A percentile compares a stretch with the other conserved stretches of the same genome.
phyloP scores from a whole-genome alignment of 37 sponge, comb jelly and placozoan species.

The Bolinopsis microptera region DNA sequence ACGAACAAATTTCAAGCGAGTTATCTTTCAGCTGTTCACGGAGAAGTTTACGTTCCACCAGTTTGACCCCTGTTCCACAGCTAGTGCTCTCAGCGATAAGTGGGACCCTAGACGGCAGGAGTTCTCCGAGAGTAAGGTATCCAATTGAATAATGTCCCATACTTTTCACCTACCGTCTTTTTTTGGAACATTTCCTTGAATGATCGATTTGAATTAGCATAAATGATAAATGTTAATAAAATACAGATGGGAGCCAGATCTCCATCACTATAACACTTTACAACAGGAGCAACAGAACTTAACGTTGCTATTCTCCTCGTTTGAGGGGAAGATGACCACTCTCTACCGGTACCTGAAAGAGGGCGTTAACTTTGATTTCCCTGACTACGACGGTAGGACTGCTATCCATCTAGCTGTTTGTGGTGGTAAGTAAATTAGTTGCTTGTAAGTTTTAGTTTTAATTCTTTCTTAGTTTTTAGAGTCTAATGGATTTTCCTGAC shows the following conservation, averaged over 20 bases:
- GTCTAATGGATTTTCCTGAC: too few species aligned
- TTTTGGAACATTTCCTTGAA: too few species aligned
- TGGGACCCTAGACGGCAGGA: background rate
- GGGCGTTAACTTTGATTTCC: constrained; percentile 65
- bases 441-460: too few species aligned
- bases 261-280: background rate
- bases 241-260: too few species aligned
- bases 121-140: constrained; percentile 29
- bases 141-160: background rate
- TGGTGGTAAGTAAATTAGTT: constrained; percentile 68
- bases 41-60: constrained; percentile 25
- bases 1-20: too few species aligned
- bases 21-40: background rate
- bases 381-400: constrained; percentile 73
- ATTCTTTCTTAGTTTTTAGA: too few species aligned
- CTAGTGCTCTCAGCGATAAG: background rate
- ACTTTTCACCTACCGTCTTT: too few species aligned
- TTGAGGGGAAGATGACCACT: constrained; percentile 14
- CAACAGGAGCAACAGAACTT: constrained; percentile 7
- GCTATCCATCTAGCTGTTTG: constrained; percentile 72
- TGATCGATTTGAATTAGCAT: too few species aligned
- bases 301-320: background rate
- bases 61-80: background rate
- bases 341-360: constrained; percentile 29
- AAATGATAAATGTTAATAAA: too few species aligned